These are phyloP conservation scores for Mesocentrotus franciscanus DNA, from an alignment of 53 echinoderm and acorn worm genomes.

Conservation along the genomic window DNA sequence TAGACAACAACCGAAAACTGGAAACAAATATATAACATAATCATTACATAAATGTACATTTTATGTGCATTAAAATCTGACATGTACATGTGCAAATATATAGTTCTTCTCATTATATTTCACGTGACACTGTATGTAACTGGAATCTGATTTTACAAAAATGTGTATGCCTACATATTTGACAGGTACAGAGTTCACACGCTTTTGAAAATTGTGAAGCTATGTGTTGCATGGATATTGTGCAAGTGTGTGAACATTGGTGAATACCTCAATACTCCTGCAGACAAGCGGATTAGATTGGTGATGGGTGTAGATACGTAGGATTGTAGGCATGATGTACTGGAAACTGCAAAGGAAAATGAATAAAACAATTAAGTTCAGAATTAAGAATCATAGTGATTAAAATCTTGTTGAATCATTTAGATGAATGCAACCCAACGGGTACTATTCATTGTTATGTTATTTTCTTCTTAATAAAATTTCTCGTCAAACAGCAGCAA, in stretches of 20 bases:
- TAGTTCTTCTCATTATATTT: no score
- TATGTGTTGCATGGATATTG: no score
- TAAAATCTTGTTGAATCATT: not conserved
- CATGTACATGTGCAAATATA: no score
- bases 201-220: not conserved
- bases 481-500: no score
- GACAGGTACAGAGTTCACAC: not conserved
- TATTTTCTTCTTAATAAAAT: no score
- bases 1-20: not conserved
- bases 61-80: no score
- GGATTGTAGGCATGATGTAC: conserved; percentile 92
- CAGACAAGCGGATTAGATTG: conserved; percentile 87
- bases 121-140: no score
- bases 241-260: not conserved
- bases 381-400: not conserved
- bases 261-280: conserved; percentile 88
- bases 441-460: no score
- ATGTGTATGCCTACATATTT: not conserved
- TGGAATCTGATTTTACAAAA: not conserved
- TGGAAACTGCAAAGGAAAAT: conserved; percentile 77
- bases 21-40: no score
- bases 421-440: not conserved
- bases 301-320: conserved; percentile 88
- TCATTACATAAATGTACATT: no score
- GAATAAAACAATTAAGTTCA: not conserved